Conservation (phyloP, 1,140 invertebrate species). For the Chlorops oryzae region DNA sequence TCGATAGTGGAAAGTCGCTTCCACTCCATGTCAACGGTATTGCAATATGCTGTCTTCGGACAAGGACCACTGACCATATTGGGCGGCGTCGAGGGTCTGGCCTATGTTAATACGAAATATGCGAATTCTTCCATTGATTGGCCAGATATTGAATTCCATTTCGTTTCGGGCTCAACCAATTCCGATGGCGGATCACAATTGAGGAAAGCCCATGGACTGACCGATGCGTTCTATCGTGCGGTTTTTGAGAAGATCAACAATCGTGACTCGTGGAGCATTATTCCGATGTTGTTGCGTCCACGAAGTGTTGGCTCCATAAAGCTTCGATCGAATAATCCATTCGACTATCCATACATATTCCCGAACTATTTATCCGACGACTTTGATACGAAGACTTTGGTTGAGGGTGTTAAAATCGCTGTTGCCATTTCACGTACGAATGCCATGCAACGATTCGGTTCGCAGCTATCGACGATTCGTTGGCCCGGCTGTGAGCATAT, state of each 20-base stretch:
- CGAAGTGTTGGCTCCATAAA: constrained; percentile 47
- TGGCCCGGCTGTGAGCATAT: constrained; percentile 68
- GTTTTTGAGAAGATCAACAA: constrained; percentile 70
- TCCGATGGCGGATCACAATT: constrained; percentile 80
- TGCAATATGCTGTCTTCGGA: constrained; percentile 71
- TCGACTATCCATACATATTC: constrained; percentile 62
- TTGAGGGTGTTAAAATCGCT: constrained; percentile 74
- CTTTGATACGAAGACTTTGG: background rate
- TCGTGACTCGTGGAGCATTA: constrained; percentile 76
- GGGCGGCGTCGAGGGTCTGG: constrained; percentile 85
- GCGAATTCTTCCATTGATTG: constrained; percentile 76
- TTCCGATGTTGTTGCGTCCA: constrained; percentile 69
- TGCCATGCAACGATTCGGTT: constrained; percentile 64
- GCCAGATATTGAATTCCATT: constrained; percentile 89
- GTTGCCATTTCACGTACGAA: constrained; percentile 67
- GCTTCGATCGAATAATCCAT: constrained; percentile 34
- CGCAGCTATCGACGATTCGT: constrained; percentile 58
- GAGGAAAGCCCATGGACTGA: constrained; percentile 72
- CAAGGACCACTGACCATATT: constrained; percentile 80
- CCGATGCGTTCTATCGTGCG: constrained; percentile 63
- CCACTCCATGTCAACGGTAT: constrained; percentile 66
- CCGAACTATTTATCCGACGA: constrained; percentile 58
- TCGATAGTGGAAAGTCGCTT: constrained; percentile 73
- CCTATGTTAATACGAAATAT: constrained; percentile 85
- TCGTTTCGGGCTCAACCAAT: constrained; percentile 82